These are phyloP conservation scores for Heterodera carotae DNA, from an alignment of 1,140 invertebrate genomes.

Conservation along the genomic window DNA sequence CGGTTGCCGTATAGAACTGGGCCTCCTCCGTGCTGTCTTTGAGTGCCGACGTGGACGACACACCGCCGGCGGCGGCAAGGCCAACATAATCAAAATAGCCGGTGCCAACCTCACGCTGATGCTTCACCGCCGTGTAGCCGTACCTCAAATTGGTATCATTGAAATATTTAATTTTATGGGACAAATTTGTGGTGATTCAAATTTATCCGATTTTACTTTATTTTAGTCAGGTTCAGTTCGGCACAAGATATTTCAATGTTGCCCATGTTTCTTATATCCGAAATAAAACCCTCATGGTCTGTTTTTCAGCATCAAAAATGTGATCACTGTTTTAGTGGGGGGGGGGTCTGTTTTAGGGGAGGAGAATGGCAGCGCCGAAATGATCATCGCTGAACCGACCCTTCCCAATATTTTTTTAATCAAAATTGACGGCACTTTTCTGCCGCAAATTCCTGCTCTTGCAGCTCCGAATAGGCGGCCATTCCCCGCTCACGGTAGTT, in stretches of 20 bases:
- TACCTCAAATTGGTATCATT: constrained; percentile 43
- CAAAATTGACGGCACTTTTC: constrained; percentile 47
- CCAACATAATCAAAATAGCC: constrained; percentile 66
- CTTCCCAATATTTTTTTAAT: constrained; percentile 6
- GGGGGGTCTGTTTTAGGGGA: too few species aligned
- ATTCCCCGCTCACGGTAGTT: constrained; percentile 65
- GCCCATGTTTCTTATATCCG: too few species aligned
- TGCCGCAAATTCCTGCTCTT: constrained; percentile 65
- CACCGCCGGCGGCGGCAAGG: constrained; percentile 64
- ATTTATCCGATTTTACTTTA: too few species aligned
- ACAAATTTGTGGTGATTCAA: too few species aligned
- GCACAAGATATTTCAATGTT: too few species aligned
- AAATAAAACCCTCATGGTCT: too few species aligned
- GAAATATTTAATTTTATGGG: constrained; percentile 15
- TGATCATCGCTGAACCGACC: too few species aligned
- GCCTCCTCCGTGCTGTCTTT: constrained; percentile 67
- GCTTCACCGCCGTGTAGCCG: constrained; percentile 67
- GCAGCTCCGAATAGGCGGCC: constrained; percentile 66
- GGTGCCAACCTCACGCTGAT: constrained; percentile 67
- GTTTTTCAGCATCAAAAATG: too few species aligned
- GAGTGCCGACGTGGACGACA: constrained; percentile 63
- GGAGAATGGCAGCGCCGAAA: too few species aligned
- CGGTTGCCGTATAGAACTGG: constrained; percentile 65
- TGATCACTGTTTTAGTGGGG: too few species aligned
- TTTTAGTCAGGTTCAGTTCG: too few species aligned